Conservation (phyloP, 2,113 vertebrate genomes). For the Ursus arctos region DNA sequence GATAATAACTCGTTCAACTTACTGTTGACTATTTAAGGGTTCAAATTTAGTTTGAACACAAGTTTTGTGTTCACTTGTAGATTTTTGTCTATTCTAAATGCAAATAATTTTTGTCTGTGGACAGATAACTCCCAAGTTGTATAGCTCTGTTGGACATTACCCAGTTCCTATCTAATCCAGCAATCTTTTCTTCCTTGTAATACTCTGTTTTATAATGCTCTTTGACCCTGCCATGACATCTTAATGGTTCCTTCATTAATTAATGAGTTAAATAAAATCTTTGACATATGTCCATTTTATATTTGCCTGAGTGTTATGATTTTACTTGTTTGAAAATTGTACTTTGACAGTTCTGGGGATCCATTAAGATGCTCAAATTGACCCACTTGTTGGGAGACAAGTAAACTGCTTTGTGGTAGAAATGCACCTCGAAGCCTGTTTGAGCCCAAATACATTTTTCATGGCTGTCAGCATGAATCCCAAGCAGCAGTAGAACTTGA, state of each 20-base stretch:
- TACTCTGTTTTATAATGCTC: background rate
- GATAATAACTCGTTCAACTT: background rate
- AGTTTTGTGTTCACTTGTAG: background rate
- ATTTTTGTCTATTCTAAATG: constrained; percentile 11
- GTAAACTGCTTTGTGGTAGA: background rate
- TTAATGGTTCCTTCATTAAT: constrained; percentile 8
- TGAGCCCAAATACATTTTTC: background rate
- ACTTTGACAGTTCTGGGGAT: constrained; percentile 19
- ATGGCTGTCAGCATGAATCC: background rate
- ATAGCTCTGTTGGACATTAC: background rate
- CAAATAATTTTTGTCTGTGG: background rate
- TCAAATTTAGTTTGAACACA: background rate
- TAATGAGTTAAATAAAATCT: constrained; percentile 31
- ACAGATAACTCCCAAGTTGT: constrained; percentile 14
- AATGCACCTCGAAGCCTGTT: background rate
- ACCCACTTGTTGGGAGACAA: background rate
- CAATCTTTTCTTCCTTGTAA: constrained; percentile 4
- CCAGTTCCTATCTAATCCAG: background rate
- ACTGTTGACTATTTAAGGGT: background rate
- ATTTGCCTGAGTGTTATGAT: background rate
- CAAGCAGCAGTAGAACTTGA: constrained; percentile 27
- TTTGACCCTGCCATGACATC: background rate
- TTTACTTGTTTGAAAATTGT: background rate
- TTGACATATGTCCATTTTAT: constrained; percentile 25
- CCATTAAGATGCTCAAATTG: background rate